phyloP scores from a whole-genome alignment of 2,113 vertebrate genomes.

The Pyxicephalus adspersus region DNA sequence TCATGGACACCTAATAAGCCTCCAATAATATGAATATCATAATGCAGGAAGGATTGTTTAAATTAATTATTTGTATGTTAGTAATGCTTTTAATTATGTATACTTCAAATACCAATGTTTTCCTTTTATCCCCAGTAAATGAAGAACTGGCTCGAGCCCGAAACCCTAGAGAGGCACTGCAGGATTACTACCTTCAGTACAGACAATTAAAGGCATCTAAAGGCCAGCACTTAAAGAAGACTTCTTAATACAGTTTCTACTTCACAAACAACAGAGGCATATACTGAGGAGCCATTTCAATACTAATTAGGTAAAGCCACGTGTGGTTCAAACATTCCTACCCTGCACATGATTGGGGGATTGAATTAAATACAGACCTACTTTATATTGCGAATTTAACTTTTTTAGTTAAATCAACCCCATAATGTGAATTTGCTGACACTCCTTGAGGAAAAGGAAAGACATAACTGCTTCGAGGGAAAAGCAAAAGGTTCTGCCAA shows the following conservation, averaged over 20 bases:
- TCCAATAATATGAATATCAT: too few species aligned
- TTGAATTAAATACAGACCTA: too few species aligned
- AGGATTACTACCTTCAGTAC: background rate
- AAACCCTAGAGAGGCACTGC: constrained; percentile 30
- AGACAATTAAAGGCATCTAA: constrained; percentile 49
- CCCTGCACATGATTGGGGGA: too few species aligned
- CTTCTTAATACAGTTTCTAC: constrained; percentile 22
- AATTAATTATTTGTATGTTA: background rate
- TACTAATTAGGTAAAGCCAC: too few species aligned
- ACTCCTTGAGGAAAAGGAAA: background rate
- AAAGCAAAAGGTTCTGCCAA: background rate
- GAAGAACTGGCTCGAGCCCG: constrained; percentile 61
- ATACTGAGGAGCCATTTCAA: background rate
- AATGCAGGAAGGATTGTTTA: too few species aligned
- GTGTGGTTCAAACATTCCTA: too few species aligned
- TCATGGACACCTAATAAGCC: background rate
- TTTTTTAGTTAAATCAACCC: too few species aligned
- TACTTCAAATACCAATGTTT: constrained; percentile 6
- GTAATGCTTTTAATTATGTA: background rate
- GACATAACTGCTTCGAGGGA: rapidly evolving
- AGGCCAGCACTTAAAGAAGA: background rate
- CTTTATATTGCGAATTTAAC: too few species aligned
- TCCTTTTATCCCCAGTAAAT: constrained; percentile 72
- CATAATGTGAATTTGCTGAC: background rate
- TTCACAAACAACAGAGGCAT: background rate